phyloP scores from a whole-genome alignment of 1,140 invertebrate species.

The Zaprionus lachaisei region DNA sequence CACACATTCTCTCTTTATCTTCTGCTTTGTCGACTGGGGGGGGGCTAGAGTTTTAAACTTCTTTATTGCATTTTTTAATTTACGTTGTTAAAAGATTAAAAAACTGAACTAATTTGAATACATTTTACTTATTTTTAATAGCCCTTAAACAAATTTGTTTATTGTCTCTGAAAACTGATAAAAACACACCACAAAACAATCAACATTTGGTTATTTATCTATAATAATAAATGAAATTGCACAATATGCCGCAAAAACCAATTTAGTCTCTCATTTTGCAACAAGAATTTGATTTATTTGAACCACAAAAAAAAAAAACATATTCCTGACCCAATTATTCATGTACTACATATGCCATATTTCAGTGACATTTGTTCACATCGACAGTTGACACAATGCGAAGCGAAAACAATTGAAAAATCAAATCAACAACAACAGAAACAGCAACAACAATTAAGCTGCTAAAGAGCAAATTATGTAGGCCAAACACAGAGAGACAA shows the following conservation, averaged over 20 bases:
- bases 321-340: not conserved
- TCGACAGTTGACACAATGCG: conserved; percentile 18
- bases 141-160: not conserved
- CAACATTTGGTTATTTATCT: not conserved
- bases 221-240: not conserved
- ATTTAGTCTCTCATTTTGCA: not conserved
- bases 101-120: not conserved
- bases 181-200: not conserved
- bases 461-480: conserved; percentile 44
- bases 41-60: conserved; percentile 17
- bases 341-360: conserved; percentile 3
- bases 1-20: conserved; percentile 1
- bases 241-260: not conserved
- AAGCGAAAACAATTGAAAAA: conserved; percentile 30
- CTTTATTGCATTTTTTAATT: conserved; percentile 10
- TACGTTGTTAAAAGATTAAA: conserved; percentile 1
- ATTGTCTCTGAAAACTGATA: not conserved
- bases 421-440: conserved; percentile 40
- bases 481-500: conserved; percentile 59
- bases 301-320: conserved; percentile 9
- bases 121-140: not conserved
- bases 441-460: conserved; percentile 5
- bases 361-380: conserved; percentile 6
- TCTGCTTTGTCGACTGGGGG: not conserved
- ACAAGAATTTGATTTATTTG: conserved; percentile 5